Conservation (phyloP, 2,113 vertebrate species). For the Danio rerio region DNA sequence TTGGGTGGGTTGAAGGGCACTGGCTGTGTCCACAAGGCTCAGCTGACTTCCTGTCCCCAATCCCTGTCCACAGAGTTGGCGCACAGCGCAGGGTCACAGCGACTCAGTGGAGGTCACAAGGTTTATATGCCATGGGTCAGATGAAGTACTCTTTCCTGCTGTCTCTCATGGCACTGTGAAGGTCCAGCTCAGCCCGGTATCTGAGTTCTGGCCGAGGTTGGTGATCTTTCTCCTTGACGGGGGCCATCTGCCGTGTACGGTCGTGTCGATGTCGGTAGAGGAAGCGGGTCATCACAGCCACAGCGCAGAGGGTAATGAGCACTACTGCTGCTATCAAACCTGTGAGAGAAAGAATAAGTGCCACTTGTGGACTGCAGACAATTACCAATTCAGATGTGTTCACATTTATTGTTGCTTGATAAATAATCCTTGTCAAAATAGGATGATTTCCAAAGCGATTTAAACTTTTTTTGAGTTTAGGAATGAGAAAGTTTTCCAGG, state of each 20-base stretch:
- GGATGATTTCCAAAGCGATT: too few species aligned
- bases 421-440: too few species aligned
- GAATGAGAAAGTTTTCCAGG: too few species aligned
- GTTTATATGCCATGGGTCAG: conserved; percentile 64
- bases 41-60: conserved; percentile 31
- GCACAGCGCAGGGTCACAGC: neutral
- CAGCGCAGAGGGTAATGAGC: conserved; percentile 80
- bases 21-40: conserved; percentile 25
- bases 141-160: conserved; percentile 89
- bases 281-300: conserved; percentile 82
- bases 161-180: conserved; percentile 83
- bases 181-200: conserved; percentile 81
- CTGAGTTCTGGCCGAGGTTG: conserved; percentile 77
- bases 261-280: conserved; percentile 82
- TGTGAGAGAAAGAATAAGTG: conserved; percentile 54
- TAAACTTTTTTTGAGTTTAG: too few species aligned
- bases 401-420: too few species aligned
- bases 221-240: conserved; percentile 81
- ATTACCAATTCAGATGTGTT: too few species aligned
- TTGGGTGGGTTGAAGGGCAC: conserved; percentile 22
- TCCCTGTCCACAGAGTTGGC: conserved; percentile 15
- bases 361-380: too few species aligned
- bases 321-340: conserved; percentile 86
- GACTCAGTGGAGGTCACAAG: conserved; percentile 11
- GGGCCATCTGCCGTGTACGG: conserved; percentile 67